phyloP scores from a whole-genome alignment of 2,888 invertebrate species.

The Tinea trinotella region DNA sequence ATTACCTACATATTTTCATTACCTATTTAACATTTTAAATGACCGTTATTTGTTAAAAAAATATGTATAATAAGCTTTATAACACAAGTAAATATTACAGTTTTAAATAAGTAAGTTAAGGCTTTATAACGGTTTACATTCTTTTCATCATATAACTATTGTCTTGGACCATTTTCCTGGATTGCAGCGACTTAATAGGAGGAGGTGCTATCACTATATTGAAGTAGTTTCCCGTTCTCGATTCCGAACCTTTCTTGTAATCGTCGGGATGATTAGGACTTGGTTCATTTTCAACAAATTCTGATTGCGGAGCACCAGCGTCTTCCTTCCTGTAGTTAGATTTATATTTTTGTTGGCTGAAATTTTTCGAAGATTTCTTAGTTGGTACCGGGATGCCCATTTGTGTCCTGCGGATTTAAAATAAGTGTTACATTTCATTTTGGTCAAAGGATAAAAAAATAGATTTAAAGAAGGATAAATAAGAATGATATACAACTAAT shows the following conservation, averaged over 20 bases:
- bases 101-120: no score
- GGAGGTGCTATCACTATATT: conserved; percentile 65
- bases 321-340: conserved; percentile 34
- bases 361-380: conserved; percentile 35
- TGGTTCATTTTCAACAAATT: conserved; percentile 33
- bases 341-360: conserved; percentile 30
- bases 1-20: no score
- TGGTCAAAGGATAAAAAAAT: no score
- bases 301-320: conserved; percentile 27
- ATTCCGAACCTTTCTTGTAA: conserved; percentile 42
- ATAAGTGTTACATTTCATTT: background rate
- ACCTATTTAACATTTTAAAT: no score
- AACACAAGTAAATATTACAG: no score
- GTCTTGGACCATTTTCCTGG: conserved; percentile 41
- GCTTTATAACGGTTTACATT: no score
- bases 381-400: conserved; percentile 62
- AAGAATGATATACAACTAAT: no score
- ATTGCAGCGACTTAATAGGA: conserved; percentile 55
- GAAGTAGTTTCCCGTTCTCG: conserved; percentile 64
- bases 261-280: conserved; percentile 35
- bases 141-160: background rate
- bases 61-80: no score
- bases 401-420: conserved; percentile 61
- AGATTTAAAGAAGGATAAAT: no score
- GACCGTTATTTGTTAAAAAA: no score